Conservation (phyloP, 2,113 vertebrate species). For the Phocoena phocoena region DNA sequence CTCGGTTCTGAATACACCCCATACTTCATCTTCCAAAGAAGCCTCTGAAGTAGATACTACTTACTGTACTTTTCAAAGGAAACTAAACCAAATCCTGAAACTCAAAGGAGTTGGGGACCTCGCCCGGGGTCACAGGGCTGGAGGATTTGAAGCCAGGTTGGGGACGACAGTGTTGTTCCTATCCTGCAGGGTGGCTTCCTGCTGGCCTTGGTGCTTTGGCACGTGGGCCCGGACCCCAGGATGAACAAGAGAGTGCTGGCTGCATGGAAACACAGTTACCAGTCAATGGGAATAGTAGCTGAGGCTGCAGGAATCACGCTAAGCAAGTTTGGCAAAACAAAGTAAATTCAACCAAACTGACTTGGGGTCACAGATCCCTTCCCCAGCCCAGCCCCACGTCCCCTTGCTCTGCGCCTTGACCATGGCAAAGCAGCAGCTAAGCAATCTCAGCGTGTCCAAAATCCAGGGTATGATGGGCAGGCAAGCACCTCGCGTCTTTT, state of each 20-base stretch:
- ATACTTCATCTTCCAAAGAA: not conserved
- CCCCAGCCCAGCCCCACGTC: accelerated
- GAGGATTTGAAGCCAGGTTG: not conserved
- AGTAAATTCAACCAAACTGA: not conserved
- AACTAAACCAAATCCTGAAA: not conserved
- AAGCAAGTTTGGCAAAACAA: not conserved
- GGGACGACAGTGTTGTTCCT: not conserved
- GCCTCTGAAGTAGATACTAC: not conserved
- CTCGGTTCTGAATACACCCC: not conserved
- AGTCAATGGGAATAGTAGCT: not conserved
- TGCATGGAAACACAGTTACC: not conserved
- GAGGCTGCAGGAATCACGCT: not conserved
- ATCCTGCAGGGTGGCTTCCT: not conserved
- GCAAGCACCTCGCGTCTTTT: accelerated
- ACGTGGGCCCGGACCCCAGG: too few relatives aligned
- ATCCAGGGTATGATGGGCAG: not conserved
- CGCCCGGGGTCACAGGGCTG: not conserved
- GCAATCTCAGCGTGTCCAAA: not conserved
- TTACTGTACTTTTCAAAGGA: not conserved
- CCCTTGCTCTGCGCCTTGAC: not conserved
- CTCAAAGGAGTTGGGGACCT: not conserved
- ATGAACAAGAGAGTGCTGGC: not conserved
- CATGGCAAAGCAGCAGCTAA: too few relatives aligned
- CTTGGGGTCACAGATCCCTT: not conserved
- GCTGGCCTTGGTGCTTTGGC: not conserved